A percentile compares a stretch with the other conserved stretches of the same genome.
phyloP scores from a whole-genome alignment of 2,888 invertebrate genomes.

The Sturmia bella region DNA sequence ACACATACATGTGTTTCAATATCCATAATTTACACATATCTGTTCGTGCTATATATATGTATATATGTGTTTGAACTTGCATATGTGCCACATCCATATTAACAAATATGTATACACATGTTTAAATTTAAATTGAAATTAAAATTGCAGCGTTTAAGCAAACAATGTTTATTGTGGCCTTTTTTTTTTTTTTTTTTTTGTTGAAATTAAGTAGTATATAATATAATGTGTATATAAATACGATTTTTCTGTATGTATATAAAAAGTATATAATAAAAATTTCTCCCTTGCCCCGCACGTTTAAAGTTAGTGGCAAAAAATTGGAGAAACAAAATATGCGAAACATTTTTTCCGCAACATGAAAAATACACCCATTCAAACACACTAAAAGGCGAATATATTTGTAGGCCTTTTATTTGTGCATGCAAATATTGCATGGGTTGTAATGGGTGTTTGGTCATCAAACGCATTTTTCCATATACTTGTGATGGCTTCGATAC shows the following conservation, averaged over 20 bases:
- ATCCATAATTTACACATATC: no score
- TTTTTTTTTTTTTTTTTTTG: conserved; percentile 18
- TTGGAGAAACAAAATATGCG: not conserved
- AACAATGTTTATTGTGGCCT: not conserved
- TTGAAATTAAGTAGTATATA: conserved; percentile 48
- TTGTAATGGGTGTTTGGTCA: conserved; percentile 1
- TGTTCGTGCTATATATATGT: no score
- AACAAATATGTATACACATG: no score
- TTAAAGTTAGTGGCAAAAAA: conserved; percentile 25
- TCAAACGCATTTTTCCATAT: conserved; percentile 51
- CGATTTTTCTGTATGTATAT: conserved; percentile 10
- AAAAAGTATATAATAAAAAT: conserved; percentile 30
- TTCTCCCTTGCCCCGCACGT: not conserved
- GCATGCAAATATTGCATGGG: conserved; percentile 4
- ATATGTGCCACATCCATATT: no score
- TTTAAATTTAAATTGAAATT: conserved; percentile 12
- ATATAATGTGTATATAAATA: conserved; percentile 32
- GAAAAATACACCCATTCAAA: not conserved
- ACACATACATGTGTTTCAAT: no score
- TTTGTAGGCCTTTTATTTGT: conserved; percentile 16
- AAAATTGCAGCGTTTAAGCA: conserved; percentile 15
- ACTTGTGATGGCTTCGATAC: conserved; percentile 15
- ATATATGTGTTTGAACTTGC: no score
- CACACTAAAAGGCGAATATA: not conserved
- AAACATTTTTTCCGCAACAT: not conserved